These are phyloP conservation scores for Oikopleura dioica DNA, from an alignment of 23 tunicate species.

Conservation along the genomic window DNA sequence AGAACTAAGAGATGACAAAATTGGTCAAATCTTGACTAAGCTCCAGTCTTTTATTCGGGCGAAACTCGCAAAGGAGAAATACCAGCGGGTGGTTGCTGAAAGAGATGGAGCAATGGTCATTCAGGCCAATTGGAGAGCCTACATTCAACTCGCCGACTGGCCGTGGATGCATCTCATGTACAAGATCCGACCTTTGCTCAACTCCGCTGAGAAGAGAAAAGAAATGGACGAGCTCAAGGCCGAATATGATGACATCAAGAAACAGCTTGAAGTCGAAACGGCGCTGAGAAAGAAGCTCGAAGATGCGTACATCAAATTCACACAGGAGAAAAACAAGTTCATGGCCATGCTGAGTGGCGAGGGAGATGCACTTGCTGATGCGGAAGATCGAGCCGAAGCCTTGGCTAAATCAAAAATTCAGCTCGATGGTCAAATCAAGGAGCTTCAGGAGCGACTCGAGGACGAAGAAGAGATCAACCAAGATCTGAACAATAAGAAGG, in stretches of 20 bases:
- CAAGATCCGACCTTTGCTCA: slow-evolving; percentile 79
- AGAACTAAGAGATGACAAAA: slow-evolving; percentile 10
- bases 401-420: slow-evolving; percentile 61
- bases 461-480: slow-evolving; percentile 68
- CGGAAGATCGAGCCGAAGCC: slow-evolving; percentile 89
- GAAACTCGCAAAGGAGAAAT: slow-evolving; percentile 7
- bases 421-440: slow-evolving; percentile 49
- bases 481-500: slow-evolving; percentile 17
- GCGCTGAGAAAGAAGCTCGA: slow-evolving; percentile 59
- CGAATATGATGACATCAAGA: slow-evolving; percentile 42
- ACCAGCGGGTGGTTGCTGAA: background rate
- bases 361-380: slow-evolving; percentile 84
- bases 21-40: background rate
- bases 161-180: slow-evolving; percentile 96
- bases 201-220: slow-evolving; percentile 68
- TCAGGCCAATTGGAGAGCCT: slow-evolving; percentile 85
- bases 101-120: slow-evolving; percentile 15
- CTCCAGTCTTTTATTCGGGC: background rate
- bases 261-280: slow-evolving; percentile 50
- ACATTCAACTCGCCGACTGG: slow-evolving; percentile 78
- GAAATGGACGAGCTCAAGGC: slow-evolving; percentile 73
- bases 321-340: slow-evolving; percentile 70
- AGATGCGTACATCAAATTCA: slow-evolving; percentile 47
- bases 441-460: slow-evolving; percentile 73
- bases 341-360: slow-evolving; percentile 16